Conservation (phyloP, 2,797 vertebrate genomes). For the Ambastaia sidthimunki region DNA sequence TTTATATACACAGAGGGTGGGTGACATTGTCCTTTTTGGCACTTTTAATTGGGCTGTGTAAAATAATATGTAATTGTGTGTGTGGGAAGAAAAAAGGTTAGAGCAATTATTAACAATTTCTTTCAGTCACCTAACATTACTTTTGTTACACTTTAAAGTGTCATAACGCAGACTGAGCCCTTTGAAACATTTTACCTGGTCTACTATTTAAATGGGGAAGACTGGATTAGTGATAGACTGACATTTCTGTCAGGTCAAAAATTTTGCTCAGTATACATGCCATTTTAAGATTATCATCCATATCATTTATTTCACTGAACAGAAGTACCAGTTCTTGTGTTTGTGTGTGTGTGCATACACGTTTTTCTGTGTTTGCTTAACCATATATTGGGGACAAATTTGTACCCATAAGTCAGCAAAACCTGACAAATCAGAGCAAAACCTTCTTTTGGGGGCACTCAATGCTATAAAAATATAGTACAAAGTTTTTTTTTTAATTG, state of each 20-base stretch:
- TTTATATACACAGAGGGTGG: slow-evolving; percentile 40
- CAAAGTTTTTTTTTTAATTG: too few species aligned
- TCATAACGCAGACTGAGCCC: background rate
- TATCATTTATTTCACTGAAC: background rate
- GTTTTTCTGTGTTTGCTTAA: too few species aligned
- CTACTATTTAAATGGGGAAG: background rate
- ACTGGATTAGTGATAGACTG: background rate
- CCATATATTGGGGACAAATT: too few species aligned
- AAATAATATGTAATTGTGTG: slow-evolving; percentile 35
- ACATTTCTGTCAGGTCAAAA: background rate
- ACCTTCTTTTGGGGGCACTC: too few species aligned
- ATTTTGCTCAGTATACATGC: background rate
- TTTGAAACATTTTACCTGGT: background rate
- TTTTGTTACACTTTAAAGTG: background rate
- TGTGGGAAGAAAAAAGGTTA: slow-evolving; percentile 36
- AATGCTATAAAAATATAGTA: too few species aligned
- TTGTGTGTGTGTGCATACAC: too few species aligned
- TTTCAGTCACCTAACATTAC: background rate
- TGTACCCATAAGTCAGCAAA: too few species aligned
- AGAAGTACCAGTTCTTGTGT: too few species aligned
- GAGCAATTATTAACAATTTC: slow-evolving; percentile 23
- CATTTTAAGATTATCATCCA: background rate
- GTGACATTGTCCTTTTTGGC: slow-evolving; percentile 37
- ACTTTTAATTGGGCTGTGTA: slow-evolving; percentile 51
- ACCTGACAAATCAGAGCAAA: too few species aligned